Base-by-base conservation (phyloP, 1,140 invertebrate genomes). In the Neodiprion lecontei region DNA sequence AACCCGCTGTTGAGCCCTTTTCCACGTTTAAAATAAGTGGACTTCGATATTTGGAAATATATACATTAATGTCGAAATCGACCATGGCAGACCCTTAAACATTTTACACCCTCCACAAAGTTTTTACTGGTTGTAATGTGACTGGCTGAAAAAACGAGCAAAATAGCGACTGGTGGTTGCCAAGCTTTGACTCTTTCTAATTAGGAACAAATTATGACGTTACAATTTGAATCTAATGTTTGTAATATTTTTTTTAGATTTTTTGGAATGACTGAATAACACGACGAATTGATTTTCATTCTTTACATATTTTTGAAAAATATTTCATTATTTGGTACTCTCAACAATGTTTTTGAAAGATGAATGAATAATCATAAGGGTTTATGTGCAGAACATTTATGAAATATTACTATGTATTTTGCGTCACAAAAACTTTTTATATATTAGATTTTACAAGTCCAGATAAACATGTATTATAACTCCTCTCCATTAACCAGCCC, bases 141-240 rank as follows among this genome's bases (percentile, higher is more conserved):
- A 21, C 17, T 21, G 17, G 17, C 17, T 21, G 17, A 21, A 21
- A 21, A 21, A 21, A 21, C 17, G 17, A 21, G 17, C 17, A 0
- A 21, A 21, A 21, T 21, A 21, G 17, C 17, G 0, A 21, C 17
- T 21, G 17, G 17, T 21, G 17, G 17, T 21, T 21, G 17, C 53
- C 53, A 61, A 61, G 53, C 53, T n/a, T n/a, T 61, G 53, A 11
- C 10, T 61, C 53, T 61, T 61, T 61, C 53, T 61, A 61, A 61
- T 61, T n/a, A 61, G 53, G 10, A 61, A 65, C 61, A 65, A 14
- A 65, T 65, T 65, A 7, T 65, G 17, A 3, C 12, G 0, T 40
- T 40, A 40, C 28, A 40, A 40, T 40, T 40, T 40, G 2, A 40
- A 40, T 40, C 28, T 40, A 40, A 40, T 40, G 28, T 40, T 65